A percentile compares a stretch with the other conserved stretches of the same genome.
Evolutionary conservation across 1,140 invertebrate species (phyloP).

Genomic region (Maniola jurtina): DNA sequence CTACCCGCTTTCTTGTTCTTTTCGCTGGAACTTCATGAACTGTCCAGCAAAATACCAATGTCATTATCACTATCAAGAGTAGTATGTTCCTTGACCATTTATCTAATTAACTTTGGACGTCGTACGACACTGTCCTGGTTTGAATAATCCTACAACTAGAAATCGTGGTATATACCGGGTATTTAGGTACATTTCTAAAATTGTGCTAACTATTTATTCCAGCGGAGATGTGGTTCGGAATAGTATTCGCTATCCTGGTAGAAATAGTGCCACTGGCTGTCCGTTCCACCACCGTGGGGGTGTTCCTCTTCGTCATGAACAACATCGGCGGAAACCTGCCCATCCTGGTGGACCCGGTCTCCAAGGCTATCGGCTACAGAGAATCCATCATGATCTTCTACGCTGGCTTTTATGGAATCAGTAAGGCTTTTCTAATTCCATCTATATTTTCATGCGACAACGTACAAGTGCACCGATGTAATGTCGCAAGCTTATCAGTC

Average conservation of each 20-base stretch:
- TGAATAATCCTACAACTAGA: too few relatives aligned
- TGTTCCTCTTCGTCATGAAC: constrained; percentile 95
- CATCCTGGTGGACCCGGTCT: constrained; percentile 91
- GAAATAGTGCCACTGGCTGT: constrained; percentile 91
- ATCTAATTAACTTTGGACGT: too few relatives aligned
- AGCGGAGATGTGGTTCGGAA: constrained; percentile 97
- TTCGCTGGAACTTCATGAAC: too few relatives aligned
- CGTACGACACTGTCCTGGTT: too few relatives aligned
- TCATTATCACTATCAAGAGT: too few relatives aligned
- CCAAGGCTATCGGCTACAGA: constrained; percentile 88
- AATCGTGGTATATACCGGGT: too few relatives aligned
- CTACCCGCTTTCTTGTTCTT: too few relatives aligned
- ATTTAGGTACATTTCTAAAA: too few relatives aligned
- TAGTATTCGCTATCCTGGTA: constrained; percentile 92
- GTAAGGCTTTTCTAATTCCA: constrained; percentile 79
- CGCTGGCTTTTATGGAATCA: constrained; percentile 90
- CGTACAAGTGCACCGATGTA: too few relatives aligned
- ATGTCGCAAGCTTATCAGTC: too few relatives aligned
- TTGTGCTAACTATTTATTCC: constrained; percentile 46
- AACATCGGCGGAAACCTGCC: constrained; percentile 95
- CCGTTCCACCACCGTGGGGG: constrained; percentile 89
- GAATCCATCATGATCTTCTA: constrained; percentile 92
- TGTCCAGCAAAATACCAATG: too few relatives aligned
- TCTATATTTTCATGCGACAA: neutral
- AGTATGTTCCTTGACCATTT: too few relatives aligned